A percentile compares a stretch with the other conserved stretches of the same genome.
These are phyloP conservation scores for Eurystomus glaucurus DNA, from an alignment of 2,797 vertebrate genomes.

Conservation along the genomic window DNA sequence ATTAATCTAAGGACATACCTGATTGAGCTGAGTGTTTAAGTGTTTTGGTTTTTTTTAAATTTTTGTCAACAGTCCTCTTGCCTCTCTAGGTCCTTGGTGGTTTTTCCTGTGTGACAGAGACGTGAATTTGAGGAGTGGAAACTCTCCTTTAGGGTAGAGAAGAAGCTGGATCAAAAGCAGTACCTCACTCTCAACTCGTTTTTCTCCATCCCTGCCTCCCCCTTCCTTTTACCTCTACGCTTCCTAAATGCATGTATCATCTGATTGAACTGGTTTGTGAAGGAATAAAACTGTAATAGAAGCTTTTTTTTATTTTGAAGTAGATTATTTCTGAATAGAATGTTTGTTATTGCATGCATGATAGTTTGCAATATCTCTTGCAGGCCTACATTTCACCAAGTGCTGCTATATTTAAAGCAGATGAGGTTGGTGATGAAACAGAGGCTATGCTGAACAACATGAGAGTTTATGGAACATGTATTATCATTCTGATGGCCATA, in stretches of 20 bases:
- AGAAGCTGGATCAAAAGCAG: not conserved
- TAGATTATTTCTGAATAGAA: not conserved
- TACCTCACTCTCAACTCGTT: not conserved
- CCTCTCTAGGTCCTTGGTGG: accelerated
- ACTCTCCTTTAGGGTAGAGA: not conserved
- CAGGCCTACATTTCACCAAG: constrained; percentile 95
- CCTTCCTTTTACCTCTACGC: not conserved
- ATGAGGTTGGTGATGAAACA: constrained; percentile 52
- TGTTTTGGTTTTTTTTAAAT: not conserved
- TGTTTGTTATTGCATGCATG: not conserved
- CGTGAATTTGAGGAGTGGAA: not conserved
- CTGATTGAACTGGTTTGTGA: not conserved
- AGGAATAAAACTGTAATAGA: not conserved
- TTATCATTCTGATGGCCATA: constrained; percentile 90
- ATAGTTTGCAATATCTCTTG: not conserved
- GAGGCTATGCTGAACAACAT: constrained; percentile 93
- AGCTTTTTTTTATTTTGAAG: not conserved
- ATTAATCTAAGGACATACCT: not conserved
- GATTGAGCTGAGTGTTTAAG: not conserved
- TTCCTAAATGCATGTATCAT: not conserved
- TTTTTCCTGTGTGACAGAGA: not conserved
- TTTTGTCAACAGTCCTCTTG: not conserved
- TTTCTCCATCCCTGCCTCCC: not conserved
- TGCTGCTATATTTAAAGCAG: constrained; percentile 91
- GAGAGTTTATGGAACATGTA: constrained; percentile 94